phyloP scores from a whole-genome alignment of 2,797 vertebrate genomes.

The Sparidentex hasta region DNA sequence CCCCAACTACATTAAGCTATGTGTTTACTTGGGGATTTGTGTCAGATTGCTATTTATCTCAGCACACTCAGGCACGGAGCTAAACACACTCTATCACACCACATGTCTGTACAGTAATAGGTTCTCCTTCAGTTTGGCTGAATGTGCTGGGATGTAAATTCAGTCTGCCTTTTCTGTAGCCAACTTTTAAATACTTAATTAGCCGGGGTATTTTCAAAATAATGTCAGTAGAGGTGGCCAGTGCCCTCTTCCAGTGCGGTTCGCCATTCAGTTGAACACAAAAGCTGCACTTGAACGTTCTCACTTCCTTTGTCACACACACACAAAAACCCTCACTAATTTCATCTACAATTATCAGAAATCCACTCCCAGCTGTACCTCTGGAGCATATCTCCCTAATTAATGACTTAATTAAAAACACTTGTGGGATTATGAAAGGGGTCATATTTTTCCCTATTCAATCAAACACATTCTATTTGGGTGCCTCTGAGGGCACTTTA shows the following conservation, averaged over 20 bases:
- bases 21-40: constrained; percentile 67
- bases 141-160: background rate
- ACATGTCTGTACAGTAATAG: constrained; percentile 17
- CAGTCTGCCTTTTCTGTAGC: background rate
- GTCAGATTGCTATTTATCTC: constrained; percentile 61
- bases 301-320: constrained; percentile 50
- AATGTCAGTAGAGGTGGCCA: constrained; percentile 4
- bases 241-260: background rate
- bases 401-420: constrained; percentile 85
- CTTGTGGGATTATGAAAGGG: constrained; percentile 72
- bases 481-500: constrained; percentile 51
- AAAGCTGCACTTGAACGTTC: constrained; percentile 33
- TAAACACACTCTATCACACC: constrained; percentile 28
- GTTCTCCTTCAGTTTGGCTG: background rate
- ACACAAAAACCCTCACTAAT: constrained; percentile 45
- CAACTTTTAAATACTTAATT: constrained; percentile 13
- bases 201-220: background rate
- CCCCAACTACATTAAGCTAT: constrained; percentile 40
- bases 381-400: constrained; percentile 77
- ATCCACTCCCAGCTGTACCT: constrained; percentile 61
- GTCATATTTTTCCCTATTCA: constrained; percentile 80
- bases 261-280: constrained; percentile 7
- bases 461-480: constrained; percentile 64
- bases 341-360: constrained; percentile 62
- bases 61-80: constrained; percentile 47